Evolutionary conservation across 2,797 vertebrate species (phyloP), one percentile per base, ranked within the genome.

Genomic region (Tenualosa thibaudeaui): DNA sequence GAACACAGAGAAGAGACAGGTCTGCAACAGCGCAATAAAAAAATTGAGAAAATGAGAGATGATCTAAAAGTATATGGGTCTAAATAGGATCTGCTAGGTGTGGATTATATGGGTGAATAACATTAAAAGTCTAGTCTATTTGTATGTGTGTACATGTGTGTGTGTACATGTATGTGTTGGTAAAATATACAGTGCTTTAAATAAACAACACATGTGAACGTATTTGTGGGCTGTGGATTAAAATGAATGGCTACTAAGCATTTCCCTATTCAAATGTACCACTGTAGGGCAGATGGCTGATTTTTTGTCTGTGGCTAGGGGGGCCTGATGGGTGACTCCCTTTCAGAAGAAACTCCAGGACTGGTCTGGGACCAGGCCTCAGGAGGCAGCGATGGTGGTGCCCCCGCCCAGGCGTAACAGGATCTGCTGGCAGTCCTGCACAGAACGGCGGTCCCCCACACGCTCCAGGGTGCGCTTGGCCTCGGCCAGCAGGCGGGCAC

Each of bases 381-480:
- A 99, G 89, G 98, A 98, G 86, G 98, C 98, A 0, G 97, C 97
- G 0, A 99, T 97, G 91, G 97, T 97, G 0, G 98, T 98, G 87
- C 98, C 98, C 0, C 98, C 97, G 0, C 98, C 96, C 89, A 99
- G 96, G 85, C 97, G 96, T 90, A 99, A 95, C 3, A 99, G 95
- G 93, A 99, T 97, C 92, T 99, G 97, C 90, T 99, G 98, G 91
- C 98, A 99, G 95, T 99, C 98, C 0, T 94, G 97, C 91, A 97
- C 96, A 0, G 97, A 98, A 9, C 98, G 96, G 0, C 96, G 97
- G 94, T 99, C 98, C 3, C 98, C 98, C 84, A 97, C 97, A 1
- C 98, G 97, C 96, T 99, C 98, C 93, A 99, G 93, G 2, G 97
- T 98, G 88, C 97, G 97, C 68, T 98, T 98, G 0, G 98, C 98